These are phyloP conservation scores for Resseliella maxima DNA, from an alignment of 2,888 invertebrate species.

Conservation along the genomic window DNA sequence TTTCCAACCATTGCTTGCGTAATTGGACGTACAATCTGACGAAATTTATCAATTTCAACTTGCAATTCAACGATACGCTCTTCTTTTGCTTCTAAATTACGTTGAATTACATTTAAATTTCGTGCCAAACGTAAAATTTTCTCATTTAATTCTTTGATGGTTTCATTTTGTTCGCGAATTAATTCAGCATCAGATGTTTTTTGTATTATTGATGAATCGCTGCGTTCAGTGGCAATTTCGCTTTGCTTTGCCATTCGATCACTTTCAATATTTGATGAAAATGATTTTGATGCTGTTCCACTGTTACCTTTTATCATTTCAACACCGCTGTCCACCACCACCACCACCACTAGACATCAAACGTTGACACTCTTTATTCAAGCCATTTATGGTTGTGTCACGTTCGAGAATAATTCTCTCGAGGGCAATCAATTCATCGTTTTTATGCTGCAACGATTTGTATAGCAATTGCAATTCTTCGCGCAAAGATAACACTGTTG, in stretches of 20 bases:
- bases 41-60: conserved; percentile 87
- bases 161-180: conserved; percentile 61
- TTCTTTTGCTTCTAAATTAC: conserved; percentile 73
- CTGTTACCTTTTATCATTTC: background rate
- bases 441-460: conserved; percentile 61
- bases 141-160: conserved; percentile 62
- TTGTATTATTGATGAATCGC: background rate
- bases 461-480: conserved; percentile 61
- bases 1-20: conserved; percentile 75
- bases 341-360: background rate
- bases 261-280: conserved; percentile 29
- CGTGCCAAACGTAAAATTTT: conserved; percentile 63
- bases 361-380: conserved; percentile 58
- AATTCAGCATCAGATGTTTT: conserved; percentile 29
- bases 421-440: conserved; percentile 60
- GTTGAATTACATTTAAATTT: conserved; percentile 62
- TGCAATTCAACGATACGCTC: conserved; percentile 81
- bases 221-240: conserved; percentile 26
- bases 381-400: conserved; percentile 60
- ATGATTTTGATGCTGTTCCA: background rate
- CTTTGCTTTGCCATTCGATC: conserved; percentile 53
- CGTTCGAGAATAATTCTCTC: conserved; percentile 61
- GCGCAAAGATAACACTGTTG: conserved; percentile 58
- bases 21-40: conserved; percentile 79
- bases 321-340: background rate